A percentile compares a stretch with the other conserved stretches of the same genome.
These are phyloP conservation scores for Emydoidea blandingii DNA, from an alignment of 2,797 vertebrate species.

Conservation along the genomic window DNA sequence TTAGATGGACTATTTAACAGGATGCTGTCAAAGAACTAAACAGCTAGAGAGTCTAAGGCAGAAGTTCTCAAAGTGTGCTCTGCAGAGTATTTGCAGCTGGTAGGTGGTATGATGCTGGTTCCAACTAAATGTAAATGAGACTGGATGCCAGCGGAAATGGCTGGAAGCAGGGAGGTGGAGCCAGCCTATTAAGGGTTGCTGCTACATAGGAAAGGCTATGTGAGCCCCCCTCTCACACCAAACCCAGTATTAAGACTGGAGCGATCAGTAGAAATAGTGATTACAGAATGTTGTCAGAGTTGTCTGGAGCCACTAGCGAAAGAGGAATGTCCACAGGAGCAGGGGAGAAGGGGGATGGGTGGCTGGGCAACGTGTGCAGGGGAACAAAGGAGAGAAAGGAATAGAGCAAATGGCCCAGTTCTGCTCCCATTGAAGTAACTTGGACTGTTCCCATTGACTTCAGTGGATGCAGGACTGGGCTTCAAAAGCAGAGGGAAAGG, in stretches of 20 bases:
- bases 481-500: background rate
- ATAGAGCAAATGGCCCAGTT: background rate
- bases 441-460: rapidly evolving
- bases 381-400: background rate
- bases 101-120: background rate
- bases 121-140: background rate
- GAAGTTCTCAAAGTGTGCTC: background rate
- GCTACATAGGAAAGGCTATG: background rate
- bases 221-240: rapidly evolving
- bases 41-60: background rate
- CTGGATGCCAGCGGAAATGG: constrained; percentile 18
- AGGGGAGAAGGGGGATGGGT: background rate
- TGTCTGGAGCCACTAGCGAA: background rate
- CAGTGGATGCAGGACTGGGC: background rate
- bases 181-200: background rate
- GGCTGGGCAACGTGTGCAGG: background rate
- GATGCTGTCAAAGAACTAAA: background rate
- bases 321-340: background rate
- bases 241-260: background rate
- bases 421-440: background rate
- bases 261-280: background rate
- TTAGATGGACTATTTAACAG: background rate
- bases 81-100: background rate
- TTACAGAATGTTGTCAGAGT: background rate
- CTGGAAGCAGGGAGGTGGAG: constrained; percentile 3